Conservation (phyloP, 2,888 invertebrate genomes). For the Pelosia muscerda region DNA sequence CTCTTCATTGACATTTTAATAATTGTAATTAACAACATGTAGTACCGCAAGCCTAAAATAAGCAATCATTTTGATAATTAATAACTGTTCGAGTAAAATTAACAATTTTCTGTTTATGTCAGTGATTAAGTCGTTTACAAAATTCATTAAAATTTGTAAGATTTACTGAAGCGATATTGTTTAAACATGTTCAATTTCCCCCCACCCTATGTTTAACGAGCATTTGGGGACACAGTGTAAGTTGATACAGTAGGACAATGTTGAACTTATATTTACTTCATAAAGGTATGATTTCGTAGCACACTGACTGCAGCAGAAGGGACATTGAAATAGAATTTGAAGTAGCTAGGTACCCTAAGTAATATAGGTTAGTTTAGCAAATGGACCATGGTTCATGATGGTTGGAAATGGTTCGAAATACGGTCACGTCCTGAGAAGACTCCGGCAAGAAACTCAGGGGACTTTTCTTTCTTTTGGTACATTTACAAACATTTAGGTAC, state of each 20-base stretch:
- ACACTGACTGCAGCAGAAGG: no score
- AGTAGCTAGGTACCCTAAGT: no score
- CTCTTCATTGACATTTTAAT: conserved; percentile 11
- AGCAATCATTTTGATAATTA: conserved; percentile 25
- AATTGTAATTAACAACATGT: conserved; percentile 10
- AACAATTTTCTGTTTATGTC: conserved; percentile 45
- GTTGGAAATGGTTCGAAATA: no score
- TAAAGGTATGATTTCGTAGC: no score
- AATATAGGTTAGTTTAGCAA: no score
- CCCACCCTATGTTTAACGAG: conserved; percentile 29
- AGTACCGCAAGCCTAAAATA: neutral
- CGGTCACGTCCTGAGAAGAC: no score
- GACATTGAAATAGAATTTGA: no score
- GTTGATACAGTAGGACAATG: conserved; percentile 2
- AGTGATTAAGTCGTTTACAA: conserved; percentile 43
- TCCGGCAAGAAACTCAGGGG: no score
- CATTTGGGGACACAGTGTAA: conserved; percentile 22
- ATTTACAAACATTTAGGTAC: no score
- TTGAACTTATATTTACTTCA: neutral
- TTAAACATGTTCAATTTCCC: conserved; percentile 54
- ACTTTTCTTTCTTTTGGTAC: no score
- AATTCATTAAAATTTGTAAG: conserved; percentile 56
- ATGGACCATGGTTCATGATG: no score
- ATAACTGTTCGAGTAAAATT: conserved; percentile 31
- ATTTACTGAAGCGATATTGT: conserved; percentile 47